Conservation (phyloP, 2,888 invertebrate genomes). For the Norana najaformis region DNA sequence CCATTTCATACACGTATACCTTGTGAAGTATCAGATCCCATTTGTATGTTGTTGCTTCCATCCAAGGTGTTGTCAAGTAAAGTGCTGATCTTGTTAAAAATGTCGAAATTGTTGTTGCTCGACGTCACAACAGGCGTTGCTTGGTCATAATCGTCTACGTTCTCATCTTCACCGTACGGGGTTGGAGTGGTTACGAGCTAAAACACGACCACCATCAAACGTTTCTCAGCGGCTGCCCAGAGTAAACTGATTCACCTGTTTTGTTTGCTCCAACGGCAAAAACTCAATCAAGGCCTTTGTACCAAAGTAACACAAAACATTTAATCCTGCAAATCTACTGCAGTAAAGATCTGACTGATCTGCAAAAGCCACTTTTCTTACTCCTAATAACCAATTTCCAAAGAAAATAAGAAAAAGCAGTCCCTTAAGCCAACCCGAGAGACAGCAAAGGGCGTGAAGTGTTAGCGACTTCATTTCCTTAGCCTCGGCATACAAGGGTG, state of each 20-base stretch:
- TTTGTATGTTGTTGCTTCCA: constrained; percentile 47
- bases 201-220: neutral
- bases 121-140: neutral
- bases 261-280: neutral
- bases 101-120: constrained; percentile 51
- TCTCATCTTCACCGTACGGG: neutral
- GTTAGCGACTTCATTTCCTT: too few species aligned
- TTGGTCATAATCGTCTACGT: neutral
- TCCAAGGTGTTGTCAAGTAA: constrained; percentile 62
- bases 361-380: neutral
- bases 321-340: too few species aligned
- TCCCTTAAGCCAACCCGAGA: too few species aligned
- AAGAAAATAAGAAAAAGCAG: neutral
- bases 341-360: too few species aligned
- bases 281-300: neutral
- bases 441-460: too few species aligned
- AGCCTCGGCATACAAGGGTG: too few species aligned
- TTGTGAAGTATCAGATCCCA: constrained; percentile 19
- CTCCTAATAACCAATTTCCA: neutral
- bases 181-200: neutral
- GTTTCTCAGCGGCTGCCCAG: neutral
- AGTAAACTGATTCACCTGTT: neutral
- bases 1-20: neutral
- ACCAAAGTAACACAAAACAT: neutral
- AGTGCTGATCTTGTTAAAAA: constrained; percentile 61